These are phyloP conservation scores for Leptinotarsa defecta DNA, from an alignment of 1,140 invertebrate species.

Conservation along the genomic window DNA sequence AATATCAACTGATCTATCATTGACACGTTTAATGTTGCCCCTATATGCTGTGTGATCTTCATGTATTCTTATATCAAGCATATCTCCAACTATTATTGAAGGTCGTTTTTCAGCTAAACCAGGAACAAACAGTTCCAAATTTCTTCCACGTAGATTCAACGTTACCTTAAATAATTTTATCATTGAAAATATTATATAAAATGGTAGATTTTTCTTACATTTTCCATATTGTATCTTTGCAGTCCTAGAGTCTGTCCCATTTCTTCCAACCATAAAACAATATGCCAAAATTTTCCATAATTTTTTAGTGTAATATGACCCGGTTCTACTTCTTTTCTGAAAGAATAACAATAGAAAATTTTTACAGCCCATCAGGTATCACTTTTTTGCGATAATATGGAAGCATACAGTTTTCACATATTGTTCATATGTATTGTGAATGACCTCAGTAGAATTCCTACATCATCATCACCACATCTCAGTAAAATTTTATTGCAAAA, in stretches of 20 bases:
- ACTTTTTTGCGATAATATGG: no score
- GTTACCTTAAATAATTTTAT: slow-evolving; percentile 31
- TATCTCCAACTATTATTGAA: slow-evolving; percentile 48
- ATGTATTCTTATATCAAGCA: slow-evolving; percentile 43
- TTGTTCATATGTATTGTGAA: no score
- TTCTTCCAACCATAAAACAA: slow-evolving; percentile 51
- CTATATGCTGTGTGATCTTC: slow-evolving; percentile 45
- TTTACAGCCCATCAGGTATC: not conserved
- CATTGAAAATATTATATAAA: not conserved
- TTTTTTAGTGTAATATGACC: slow-evolving; percentile 35
- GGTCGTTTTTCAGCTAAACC: slow-evolving; percentile 53
- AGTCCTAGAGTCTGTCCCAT: slow-evolving; percentile 35
- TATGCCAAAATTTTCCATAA: slow-evolving; percentile 46
- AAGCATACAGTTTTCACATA: no score
- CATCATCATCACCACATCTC: no score
- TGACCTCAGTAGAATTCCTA: no score
- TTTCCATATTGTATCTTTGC: slow-evolving; percentile 48
- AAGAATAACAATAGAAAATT: not conserved
- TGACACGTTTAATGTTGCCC: slow-evolving; percentile 42
- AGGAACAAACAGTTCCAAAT: slow-evolving; percentile 44
- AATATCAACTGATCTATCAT: slow-evolving; percentile 44
- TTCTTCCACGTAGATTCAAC: slow-evolving; percentile 18
- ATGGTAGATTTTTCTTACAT: slow-evolving; percentile 35
- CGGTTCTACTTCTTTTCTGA: slow-evolving; percentile 29
- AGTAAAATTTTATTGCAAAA: no score